Base-by-base conservation (phyloP, 2,888 invertebrate species). In the Ptilodon capucinus region DNA sequence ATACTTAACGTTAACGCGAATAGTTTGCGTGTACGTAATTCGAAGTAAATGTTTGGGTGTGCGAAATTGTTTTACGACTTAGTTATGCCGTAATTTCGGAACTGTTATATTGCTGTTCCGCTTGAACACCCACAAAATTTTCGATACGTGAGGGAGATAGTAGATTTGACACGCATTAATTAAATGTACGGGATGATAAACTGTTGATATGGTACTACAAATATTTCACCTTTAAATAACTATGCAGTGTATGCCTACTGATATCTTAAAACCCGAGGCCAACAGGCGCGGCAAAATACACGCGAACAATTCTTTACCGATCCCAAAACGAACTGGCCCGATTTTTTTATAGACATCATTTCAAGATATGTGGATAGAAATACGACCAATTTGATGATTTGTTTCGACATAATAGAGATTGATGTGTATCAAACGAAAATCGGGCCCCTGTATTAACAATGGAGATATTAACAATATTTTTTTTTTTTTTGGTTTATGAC, bases 1-100 rank as follows among this genome's bases (percentile, higher is more conserved):
- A 52, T 58, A 64, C 54, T 64, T 68, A 63, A 60, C 44, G 52
- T 60, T 55, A 56, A 69, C 57, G 44, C 36, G 57, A 63, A 68
- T 66, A 68, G 69, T 68, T 67, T 57, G 51, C 35, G 46, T 57
- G 46, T 62, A 66, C 54, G 53, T 57, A 61, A 59, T 57, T 60
- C 50, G 53, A 52, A 60, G 56, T 64, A 58, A 66, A 64, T 56
- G 64, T 66, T 63, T 51, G 67, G 51, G 52, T 58, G 43, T 57
- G 41, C 36, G 36, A 52, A 60, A 65, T 66, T 65, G 64, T 66
- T 67, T 68, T 57, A 64, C 28, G 51, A 64, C 51, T 57, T 51
- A 60, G 57, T 47, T 57, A 54, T 61, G 42, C 53, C 54, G 42
- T 46, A 63, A 51, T 66, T 60, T 66, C 42, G 49, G 43, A 40